Base-by-base conservation (phyloP, 2,888 invertebrate species). In the Adelphocoris suturalis region DNA sequence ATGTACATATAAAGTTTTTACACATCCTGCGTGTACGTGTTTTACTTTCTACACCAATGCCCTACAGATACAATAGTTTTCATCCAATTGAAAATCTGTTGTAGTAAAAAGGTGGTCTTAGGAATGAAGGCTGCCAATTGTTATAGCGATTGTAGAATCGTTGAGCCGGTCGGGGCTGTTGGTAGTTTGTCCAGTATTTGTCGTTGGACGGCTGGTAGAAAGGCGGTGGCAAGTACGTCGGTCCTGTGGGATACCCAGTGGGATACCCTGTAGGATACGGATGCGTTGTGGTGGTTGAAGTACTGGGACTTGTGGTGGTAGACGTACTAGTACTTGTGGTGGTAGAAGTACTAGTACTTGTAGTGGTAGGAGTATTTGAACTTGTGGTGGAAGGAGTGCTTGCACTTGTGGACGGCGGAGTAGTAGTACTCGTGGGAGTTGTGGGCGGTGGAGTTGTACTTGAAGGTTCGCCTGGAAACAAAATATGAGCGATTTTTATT, bases 261-360 rank as follows among this genome's bases (percentile, higher is more conserved):
- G 68, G 23, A 23, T 68, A 61, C 19, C 19, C 5, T 16, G 78
- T 78, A 4, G 78, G 37, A 37, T 78, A 37, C 37, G 12, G 3
- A 48, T 48, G 28, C 55, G 84, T 84, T 89, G 82, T 61, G 37
- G 81, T 14, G 14, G 47, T 37, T 46, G 89, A 14, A n/a, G n/a
- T n/a, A n/a, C n/a, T 46, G 16, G 76, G 27, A 16, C 13, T 76
- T 27, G 76, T 37, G 37, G 11, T 76, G 28, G 76, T 23, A 14
- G 23, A 27, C 3, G 76, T 76, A 37, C 76, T 76, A 5, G 76
- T 27, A 14, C 23, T 37, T 37, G 37, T 37, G 37, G 37, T 37
- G 2, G 2, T 37, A 37, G 37, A 7, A 4, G 37, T 2, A 7
- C 7, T 37, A 4, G 7, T 37, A 37, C 3, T 19, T 75, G 23